Evolutionary conservation across 2,888 invertebrate genomes (phyloP).

Genomic region (Drosophila buzzatii): DNA sequence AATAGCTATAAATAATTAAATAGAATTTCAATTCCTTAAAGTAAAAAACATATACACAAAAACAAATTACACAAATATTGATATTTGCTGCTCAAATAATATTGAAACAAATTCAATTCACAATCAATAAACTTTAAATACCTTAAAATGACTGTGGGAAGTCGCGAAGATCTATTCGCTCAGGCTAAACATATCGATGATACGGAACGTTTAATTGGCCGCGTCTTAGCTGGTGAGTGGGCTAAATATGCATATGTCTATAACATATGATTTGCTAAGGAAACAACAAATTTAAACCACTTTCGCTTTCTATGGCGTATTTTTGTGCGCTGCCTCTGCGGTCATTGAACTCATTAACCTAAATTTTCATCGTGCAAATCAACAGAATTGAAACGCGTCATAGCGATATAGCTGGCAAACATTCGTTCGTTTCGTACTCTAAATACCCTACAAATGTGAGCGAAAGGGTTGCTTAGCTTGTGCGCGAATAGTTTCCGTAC

Average conservation of each 20-base stretch:
- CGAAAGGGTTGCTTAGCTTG: not conserved
- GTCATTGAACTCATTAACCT: slow-evolving; percentile 83
- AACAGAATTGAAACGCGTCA: slow-evolving; percentile 39
- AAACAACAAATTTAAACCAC: slow-evolving; percentile 1
- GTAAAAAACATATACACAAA: slow-evolving; percentile 5
- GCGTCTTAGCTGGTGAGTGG: slow-evolving; percentile 84
- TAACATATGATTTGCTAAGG: slow-evolving; percentile 4
- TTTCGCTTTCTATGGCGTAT: slow-evolving; percentile 56
- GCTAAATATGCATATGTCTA: not conserved
- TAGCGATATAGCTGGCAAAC: slow-evolving; percentile 12
- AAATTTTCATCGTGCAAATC: slow-evolving; percentile 64
- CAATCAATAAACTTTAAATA: not conserved
- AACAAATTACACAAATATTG: not conserved
- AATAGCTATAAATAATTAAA: slow-evolving; percentile 4
- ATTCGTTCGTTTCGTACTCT: not conserved
- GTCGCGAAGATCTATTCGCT: slow-evolving; percentile 84
- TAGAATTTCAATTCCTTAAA: not conserved
- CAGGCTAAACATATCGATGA: slow-evolving; percentile 83
- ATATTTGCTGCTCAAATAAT: not conserved
- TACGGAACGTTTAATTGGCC: slow-evolving; percentile 84
- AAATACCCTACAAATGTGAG: not conserved
- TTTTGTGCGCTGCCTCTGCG: slow-evolving; percentile 63
- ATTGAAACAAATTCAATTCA: not conserved
- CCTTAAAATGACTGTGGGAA: slow-evolving; percentile 83
- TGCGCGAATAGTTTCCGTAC: too few species aligned